These are phyloP conservation scores for Mixornis gularis DNA, from an alignment of 2,113 vertebrate genomes.

Conservation along the genomic window DNA sequence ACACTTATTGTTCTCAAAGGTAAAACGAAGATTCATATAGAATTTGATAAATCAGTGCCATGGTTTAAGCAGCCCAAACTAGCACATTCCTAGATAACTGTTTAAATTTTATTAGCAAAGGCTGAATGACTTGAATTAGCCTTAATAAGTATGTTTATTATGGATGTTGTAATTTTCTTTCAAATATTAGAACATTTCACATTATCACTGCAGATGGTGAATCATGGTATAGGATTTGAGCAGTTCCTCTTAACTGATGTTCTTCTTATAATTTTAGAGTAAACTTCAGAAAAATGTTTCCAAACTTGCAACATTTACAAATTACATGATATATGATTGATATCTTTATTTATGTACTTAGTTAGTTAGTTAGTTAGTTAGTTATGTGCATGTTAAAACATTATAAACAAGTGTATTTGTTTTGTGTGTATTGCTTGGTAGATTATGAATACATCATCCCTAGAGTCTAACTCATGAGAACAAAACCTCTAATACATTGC, in stretches of 20 bases:
- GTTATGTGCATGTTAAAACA: not conserved
- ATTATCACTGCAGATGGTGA: not conserved
- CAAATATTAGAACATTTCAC: not conserved
- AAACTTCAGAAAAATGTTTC: not conserved
- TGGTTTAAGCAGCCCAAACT: not conserved
- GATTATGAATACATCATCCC: not conserved
- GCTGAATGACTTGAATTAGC: not conserved
- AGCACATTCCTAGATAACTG: not conserved
- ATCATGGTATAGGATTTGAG: not conserved
- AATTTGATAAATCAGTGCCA: not conserved
- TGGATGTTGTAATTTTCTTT: not conserved
- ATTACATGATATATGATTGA: not conserved
- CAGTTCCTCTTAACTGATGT: not conserved
- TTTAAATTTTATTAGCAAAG: not conserved
- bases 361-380: too few relatives aligned
- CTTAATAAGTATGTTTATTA: constrained; percentile 19
- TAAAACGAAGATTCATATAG: not conserved
- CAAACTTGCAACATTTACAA: not conserved
- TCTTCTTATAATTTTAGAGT: not conserved
- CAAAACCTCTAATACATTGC: not conserved
- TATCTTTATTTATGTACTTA: too few relatives aligned
- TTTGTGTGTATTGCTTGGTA: not conserved
- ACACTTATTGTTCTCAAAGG: not conserved
- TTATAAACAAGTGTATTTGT: not conserved
- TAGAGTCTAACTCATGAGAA: not conserved